Conservation (phyloP, 2,888 invertebrate species). For the Oligia strigilis region DNA sequence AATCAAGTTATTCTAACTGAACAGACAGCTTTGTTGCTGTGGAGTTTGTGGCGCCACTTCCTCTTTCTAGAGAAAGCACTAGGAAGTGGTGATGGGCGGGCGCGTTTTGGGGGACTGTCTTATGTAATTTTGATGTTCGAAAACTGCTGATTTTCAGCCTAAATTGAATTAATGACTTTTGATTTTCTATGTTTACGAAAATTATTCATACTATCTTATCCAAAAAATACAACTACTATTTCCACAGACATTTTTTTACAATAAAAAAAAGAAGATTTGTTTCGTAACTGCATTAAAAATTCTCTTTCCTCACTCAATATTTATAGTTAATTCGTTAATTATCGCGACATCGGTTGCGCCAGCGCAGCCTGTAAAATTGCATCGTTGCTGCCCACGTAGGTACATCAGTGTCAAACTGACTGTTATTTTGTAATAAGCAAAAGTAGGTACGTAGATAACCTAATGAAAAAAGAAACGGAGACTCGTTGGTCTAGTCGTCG, state of each 20-base stretch:
- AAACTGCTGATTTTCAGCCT: background rate
- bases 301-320: slow-evolving; percentile 34
- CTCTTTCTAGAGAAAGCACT: background rate
- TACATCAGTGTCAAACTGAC: slow-evolving; percentile 9
- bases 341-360: slow-evolving; percentile 49
- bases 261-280: slow-evolving; percentile 9
- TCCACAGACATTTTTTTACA: background rate
- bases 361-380: slow-evolving; percentile 46
- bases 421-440: slow-evolving; percentile 35
- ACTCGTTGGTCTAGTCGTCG: background rate
- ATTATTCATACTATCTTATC: background rate
- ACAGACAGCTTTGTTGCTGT: background rate
- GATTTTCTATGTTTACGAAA: background rate
- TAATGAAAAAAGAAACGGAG: background rate
- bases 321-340: slow-evolving; percentile 53
- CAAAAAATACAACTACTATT: background rate
- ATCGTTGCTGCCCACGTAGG: slow-evolving; percentile 13
- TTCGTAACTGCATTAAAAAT: slow-evolving; percentile 28
- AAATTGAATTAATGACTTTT: background rate
- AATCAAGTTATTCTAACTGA: background rate
- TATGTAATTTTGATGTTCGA: background rate
- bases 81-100: background rate
- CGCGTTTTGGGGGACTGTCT: background rate
- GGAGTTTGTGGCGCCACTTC: background rate
- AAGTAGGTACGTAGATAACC: slow-evolving; percentile 1